Conservation (phyloP, 1,140 invertebrate species). For the Formica exsecta region DNA sequence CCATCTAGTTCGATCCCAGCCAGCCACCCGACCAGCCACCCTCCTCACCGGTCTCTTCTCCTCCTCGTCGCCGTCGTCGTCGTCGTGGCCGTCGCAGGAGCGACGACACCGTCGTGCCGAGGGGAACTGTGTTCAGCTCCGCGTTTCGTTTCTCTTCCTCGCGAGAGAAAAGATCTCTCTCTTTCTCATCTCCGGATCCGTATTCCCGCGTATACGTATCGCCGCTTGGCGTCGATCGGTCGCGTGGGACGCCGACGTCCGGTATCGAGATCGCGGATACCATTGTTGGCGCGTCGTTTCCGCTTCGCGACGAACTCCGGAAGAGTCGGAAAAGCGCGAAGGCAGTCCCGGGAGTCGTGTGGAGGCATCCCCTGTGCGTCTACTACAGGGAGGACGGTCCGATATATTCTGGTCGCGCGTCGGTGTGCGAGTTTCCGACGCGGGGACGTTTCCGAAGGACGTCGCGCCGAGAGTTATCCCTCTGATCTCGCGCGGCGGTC, state of each 20-base stretch:
- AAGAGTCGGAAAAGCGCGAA: constrained; percentile 17
- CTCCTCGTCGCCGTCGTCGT: constrained; percentile 25
- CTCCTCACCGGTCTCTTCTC: constrained; percentile 69
- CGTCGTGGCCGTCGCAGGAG: constrained; percentile 40
- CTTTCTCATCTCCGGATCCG: constrained; percentile 10
- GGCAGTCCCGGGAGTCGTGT: not conserved
- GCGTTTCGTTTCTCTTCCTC: not conserved
- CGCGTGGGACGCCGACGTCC: constrained; percentile 20
- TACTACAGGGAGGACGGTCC: not conserved
- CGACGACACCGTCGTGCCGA: constrained; percentile 44
- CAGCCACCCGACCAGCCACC: constrained; percentile 83
- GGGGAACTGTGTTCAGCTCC: constrained; percentile 26
- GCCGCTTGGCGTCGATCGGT: constrained; percentile 19
- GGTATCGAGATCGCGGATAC: constrained; percentile 36
- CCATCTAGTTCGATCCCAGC: constrained; percentile 87
- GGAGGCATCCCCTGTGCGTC: not conserved
- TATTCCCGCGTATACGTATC: not conserved
- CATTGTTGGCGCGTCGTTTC: constrained; percentile 40
- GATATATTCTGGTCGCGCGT: constrained; percentile 6
- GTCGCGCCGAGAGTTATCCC: constrained; percentile 9
- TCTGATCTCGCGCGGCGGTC: not conserved
- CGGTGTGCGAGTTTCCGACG: not conserved
- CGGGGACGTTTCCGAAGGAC: constrained; percentile 39
- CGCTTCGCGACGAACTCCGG: not conserved
- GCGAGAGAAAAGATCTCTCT: not conserved